Percentiles rank a stretch among this genome's conserved stretches.
Conservation (phyloP, 2,113 vertebrate species). For the Peromyscus maniculatus region DNA sequence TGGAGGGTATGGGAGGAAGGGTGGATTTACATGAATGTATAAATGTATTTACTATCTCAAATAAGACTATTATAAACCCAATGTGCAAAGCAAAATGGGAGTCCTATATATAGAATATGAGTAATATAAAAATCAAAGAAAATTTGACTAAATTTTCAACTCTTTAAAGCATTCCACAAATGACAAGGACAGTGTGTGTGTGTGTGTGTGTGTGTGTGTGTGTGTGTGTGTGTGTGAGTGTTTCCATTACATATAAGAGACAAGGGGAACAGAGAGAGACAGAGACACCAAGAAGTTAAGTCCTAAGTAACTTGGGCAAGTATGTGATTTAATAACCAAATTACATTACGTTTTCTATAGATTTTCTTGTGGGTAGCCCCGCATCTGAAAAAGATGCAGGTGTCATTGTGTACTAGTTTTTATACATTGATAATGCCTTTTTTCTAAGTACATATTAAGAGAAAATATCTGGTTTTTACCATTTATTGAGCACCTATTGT, state of each 20-base stretch:
- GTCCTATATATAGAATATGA: not conserved
- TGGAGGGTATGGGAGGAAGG: not conserved
- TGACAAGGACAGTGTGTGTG: not conserved
- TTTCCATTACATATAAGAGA: not conserved
- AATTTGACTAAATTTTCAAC: conserved; percentile 25
- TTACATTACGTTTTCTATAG: not conserved
- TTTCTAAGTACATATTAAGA: not conserved
- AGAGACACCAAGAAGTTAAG: not conserved
- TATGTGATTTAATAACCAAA: conserved; percentile 44
- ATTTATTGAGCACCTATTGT: conserved; percentile 24
- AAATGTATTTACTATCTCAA: not conserved
- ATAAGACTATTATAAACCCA: not conserved
- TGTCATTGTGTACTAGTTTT: not conserved
- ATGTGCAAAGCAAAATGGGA: not conserved
- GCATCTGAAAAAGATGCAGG: not conserved
- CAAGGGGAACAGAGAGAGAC: not conserved
- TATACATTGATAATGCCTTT: not conserved
- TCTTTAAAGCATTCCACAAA: conserved; percentile 34
- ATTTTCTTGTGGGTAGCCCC: not conserved
- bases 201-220: not conserved
- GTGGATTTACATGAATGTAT: conserved; percentile 37
- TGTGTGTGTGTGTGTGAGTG: not conserved
- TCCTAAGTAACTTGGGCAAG: conserved; percentile 12
- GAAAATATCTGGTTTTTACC: not conserved
- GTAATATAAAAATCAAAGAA: not conserved